phyloP scores from a whole-genome alignment of 2,797 vertebrate genomes.

The Chelon auratus region DNA sequence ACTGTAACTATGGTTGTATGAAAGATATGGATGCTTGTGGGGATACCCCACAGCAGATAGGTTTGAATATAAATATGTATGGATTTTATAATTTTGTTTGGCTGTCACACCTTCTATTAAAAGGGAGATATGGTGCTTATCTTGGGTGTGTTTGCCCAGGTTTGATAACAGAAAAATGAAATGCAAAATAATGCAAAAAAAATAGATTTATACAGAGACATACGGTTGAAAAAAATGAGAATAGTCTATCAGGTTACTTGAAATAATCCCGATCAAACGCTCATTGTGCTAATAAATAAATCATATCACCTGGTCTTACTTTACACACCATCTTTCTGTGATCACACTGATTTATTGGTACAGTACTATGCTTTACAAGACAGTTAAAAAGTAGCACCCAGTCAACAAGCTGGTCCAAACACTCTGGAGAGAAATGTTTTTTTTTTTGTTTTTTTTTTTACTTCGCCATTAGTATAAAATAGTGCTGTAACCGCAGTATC shows the following conservation, averaged over 20 bases:
- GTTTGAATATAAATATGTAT: constrained; percentile 6
- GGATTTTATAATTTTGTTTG: constrained; percentile 14
- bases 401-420: background rate
- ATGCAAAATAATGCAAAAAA: background rate
- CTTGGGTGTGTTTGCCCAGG: constrained; percentile 15
- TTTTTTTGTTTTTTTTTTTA: constrained; percentile 7
- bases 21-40: too few relatives aligned
- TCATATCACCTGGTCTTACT: constrained; percentile 7
- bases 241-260: constrained; percentile 10
- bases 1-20: too few relatives aligned
- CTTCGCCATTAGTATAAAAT: background rate
- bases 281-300: constrained; percentile 18
- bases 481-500: constrained; percentile 36
- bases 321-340: background rate
- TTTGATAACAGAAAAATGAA: constrained; percentile 12
- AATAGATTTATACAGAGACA: constrained; percentile 7
- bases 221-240: background rate
- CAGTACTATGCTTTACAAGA: background rate
- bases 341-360: constrained; percentile 16
- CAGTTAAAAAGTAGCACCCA: constrained; percentile 1
- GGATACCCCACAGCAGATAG: constrained; percentile 3
- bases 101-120: constrained; percentile 10
- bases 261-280: constrained; percentile 12
- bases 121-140: background rate
- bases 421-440: background rate